These are phyloP conservation scores for Willowsia nigromaculata DNA, from an alignment of 2,888 invertebrate species.

Conservation along the genomic window DNA sequence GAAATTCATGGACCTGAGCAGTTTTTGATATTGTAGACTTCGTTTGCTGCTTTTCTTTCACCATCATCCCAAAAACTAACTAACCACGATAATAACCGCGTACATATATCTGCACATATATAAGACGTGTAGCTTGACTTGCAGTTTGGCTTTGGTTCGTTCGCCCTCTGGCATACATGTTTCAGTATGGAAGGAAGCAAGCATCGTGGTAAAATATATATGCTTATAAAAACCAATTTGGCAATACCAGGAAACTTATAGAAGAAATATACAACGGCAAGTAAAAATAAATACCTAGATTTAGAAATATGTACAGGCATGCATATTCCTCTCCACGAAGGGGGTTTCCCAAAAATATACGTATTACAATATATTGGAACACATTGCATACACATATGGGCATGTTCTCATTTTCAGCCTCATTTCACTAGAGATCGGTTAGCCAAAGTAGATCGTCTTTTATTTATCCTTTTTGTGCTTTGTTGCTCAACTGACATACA, in stretches of 20 bases:
- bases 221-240: slow-evolving; percentile 25
- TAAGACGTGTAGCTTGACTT: background rate
- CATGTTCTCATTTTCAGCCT: slow-evolving; percentile 41
- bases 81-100: slow-evolving; percentile 37
- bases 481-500: background rate
- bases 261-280: background rate
- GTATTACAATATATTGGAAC: background rate
- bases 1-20: slow-evolving; percentile 25
- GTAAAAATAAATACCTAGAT: background rate
- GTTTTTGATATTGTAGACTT: background rate
- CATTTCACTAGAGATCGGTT: slow-evolving; percentile 44
- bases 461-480: background rate
- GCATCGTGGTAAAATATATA: background rate
- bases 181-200: background rate
- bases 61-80: slow-evolving; percentile 8
- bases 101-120: background rate
- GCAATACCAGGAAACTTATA: slow-evolving; percentile 16
- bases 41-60: background rate
- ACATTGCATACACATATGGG: background rate
- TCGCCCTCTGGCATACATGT: slow-evolving; percentile 30
- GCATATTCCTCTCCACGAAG: background rate
- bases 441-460: slow-evolving; percentile 18
- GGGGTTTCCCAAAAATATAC: no score
- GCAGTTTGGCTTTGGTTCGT: slow-evolving; percentile 33
- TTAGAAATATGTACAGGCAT: background rate